Conservation (phyloP, 2,797 vertebrate genomes). For the Petrocephalus schoutedeni region DNA sequence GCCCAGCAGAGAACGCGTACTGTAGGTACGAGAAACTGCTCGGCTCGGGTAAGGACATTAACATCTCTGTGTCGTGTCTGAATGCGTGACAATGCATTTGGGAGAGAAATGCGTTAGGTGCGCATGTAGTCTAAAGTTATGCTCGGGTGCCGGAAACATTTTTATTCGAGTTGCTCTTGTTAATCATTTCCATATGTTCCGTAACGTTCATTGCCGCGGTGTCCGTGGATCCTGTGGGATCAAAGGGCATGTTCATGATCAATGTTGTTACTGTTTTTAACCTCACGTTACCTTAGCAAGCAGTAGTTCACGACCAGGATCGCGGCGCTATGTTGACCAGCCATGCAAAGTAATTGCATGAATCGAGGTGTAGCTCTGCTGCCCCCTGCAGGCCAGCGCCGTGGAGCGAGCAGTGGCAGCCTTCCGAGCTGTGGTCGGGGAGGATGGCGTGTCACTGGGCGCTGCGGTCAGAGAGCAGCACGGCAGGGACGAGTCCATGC, state of each 20-base stretch:
- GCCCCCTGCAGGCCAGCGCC: slow-evolving; percentile 46
- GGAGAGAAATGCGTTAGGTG: not conserved
- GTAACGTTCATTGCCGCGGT: not conserved
- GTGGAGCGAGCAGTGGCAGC: slow-evolving; percentile 52
- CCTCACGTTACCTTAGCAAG: not conserved
- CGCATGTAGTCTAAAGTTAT: not conserved
- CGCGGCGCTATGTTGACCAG: not conserved
- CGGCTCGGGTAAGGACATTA: slow-evolving; percentile 4
- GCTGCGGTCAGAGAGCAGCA: slow-evolving; percentile 70
- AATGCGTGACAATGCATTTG: not conserved
- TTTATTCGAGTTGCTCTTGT: not conserved
- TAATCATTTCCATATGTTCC: not conserved
- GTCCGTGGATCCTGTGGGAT: not conserved
- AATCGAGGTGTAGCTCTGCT: not conserved
- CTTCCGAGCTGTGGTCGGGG: slow-evolving; percentile 64
- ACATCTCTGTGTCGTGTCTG: not conserved
- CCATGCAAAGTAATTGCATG: not conserved
- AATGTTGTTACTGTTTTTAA: not conserved
- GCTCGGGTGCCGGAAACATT: not conserved
- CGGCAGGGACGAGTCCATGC: slow-evolving; percentile 76
- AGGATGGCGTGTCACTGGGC: slow-evolving; percentile 59
- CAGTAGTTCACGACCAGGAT: not conserved
- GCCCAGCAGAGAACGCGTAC: not conserved
- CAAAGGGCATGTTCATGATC: not conserved
- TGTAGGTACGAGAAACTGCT: slow-evolving; percentile 3